phyloP scores from a whole-genome alignment of 2,113 vertebrate species.

The human (Homo sapiens) region DNA sequence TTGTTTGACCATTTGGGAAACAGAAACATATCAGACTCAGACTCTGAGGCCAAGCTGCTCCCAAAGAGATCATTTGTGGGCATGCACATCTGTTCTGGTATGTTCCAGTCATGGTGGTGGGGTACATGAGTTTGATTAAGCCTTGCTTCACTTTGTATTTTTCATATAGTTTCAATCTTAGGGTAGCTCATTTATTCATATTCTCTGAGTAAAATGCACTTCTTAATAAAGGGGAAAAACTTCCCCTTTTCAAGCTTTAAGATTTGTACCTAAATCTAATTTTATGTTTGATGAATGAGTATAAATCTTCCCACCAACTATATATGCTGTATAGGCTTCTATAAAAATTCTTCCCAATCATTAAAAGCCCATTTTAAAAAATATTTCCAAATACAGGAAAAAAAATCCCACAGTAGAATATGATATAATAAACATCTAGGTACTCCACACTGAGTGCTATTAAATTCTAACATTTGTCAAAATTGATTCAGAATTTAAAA shows the following conservation, averaged over 20 bases:
- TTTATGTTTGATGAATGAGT: not conserved
- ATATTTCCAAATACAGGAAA: not conserved
- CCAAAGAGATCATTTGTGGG: not conserved
- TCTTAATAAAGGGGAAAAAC: not conserved
- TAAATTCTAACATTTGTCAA: not conserved
- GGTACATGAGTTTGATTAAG: not conserved
- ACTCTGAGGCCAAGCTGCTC: not conserved
- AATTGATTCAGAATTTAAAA: conserved; percentile 7
- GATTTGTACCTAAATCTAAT: not conserved
- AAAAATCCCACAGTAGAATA: not conserved
- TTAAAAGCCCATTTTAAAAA: not conserved
- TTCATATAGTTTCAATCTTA: not conserved
- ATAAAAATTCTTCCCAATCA: not conserved
- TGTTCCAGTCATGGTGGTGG: not conserved
- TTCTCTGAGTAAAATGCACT: not conserved
- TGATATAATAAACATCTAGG: not conserved
- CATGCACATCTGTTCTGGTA: not conserved
- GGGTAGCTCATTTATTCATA: not conserved
- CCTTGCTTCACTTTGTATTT: not conserved
- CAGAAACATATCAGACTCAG: not conserved
- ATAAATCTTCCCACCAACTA: not conserved
- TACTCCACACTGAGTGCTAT: not conserved
- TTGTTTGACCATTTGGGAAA: not conserved
- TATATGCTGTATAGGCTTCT: not conserved
- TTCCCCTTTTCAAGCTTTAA: not conserved